Evolutionary conservation across 2,113 vertebrate genomes (phyloP).

Genomic region (Strix uralensis): DNA sequence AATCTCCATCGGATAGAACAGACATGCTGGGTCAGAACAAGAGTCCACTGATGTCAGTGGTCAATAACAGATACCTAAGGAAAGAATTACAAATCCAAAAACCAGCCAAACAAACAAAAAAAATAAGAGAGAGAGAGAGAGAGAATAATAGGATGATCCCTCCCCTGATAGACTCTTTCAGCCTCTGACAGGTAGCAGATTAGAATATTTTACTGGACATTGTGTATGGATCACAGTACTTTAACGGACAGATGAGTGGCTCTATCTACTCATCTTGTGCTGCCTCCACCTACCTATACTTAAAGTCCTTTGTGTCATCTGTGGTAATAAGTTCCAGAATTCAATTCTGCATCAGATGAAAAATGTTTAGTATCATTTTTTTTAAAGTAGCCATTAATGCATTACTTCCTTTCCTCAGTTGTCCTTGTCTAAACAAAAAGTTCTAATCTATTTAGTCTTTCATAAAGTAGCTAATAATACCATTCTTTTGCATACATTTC

Average conservation of each 20-base stretch:
- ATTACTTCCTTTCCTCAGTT: neutral
- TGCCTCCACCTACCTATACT: neutral
- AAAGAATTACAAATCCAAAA: neutral
- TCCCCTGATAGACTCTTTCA: neutral
- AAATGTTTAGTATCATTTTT: fast-evolving
- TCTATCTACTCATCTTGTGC: fast-evolving
- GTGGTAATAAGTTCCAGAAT: neutral
- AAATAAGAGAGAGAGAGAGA: neutral
- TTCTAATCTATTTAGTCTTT: neutral
- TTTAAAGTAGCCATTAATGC: neutral
- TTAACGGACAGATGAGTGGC: neutral
- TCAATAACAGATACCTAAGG: neutral
- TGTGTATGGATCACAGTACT: neutral
- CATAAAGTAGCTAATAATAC: neutral
- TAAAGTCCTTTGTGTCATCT: neutral
- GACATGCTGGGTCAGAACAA: neutral
- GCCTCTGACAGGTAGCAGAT: neutral
- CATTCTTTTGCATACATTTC: neutral
- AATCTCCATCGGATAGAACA: neutral
- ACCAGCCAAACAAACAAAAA: fast-evolving
- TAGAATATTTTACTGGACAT: neutral
- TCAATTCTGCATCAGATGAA: neutral
- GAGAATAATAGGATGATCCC: neutral
- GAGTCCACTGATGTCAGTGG: neutral
- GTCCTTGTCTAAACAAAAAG: neutral